phyloP scores from a whole-genome alignment of 2,888 invertebrate species.

The Sinopyrophorus schimmeli region DNA sequence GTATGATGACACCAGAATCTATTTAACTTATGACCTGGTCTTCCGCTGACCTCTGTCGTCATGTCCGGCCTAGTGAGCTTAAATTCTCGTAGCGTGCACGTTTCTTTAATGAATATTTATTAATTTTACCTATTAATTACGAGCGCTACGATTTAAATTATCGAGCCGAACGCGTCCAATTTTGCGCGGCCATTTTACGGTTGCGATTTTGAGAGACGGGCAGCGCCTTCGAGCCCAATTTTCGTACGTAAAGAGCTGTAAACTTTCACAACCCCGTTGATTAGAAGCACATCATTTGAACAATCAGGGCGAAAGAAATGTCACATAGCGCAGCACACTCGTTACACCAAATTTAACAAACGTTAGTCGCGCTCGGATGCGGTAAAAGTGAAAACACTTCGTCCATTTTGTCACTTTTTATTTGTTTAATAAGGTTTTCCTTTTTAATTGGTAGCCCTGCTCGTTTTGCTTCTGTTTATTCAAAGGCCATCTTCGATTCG shows the following conservation, averaged over 20 bases:
- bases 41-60: conserved; percentile 51
- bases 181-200: conserved; percentile 22
- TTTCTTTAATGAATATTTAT: conserved; percentile 24
- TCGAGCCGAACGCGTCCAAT: too few relatives aligned
- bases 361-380: conserved; percentile 35
- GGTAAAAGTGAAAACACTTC: conserved; percentile 36
- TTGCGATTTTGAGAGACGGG: conserved; percentile 32
- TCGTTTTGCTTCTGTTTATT: too few relatives aligned
- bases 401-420: conserved; percentile 34
- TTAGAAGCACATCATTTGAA: conserved; percentile 39
- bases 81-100: conserved; percentile 32
- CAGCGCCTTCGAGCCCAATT: conserved; percentile 27
- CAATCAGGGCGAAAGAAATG: conserved; percentile 36
- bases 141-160: too few relatives aligned
- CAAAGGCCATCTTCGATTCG: too few relatives aligned
- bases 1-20: conserved; percentile 48
- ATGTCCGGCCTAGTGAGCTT: conserved; percentile 50
- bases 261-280: conserved; percentile 44
- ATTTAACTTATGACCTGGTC: conserved; percentile 49
- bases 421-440: conserved; percentile 29
- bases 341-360: conserved; percentile 33
- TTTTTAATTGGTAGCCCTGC: too few relatives aligned
- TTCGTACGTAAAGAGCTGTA: conserved; percentile 39
- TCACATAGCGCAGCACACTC: conserved; percentile 32
- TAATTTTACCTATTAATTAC: conserved; percentile 14